These are phyloP conservation scores for Hypena proboscidalis DNA, from an alignment of 2,888 invertebrate species.

Conservation along the genomic window DNA sequence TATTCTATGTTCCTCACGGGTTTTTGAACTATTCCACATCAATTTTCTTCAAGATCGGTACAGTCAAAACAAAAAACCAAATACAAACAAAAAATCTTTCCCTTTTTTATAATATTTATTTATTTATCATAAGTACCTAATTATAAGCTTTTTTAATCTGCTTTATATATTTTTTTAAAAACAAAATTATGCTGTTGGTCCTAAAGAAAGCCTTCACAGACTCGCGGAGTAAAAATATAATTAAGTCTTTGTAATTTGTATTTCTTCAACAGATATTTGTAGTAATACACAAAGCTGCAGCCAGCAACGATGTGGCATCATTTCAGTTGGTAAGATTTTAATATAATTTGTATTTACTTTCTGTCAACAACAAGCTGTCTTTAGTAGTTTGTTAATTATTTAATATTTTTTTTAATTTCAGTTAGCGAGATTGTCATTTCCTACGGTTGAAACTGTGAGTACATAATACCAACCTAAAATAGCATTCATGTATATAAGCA, in stretches of 20 bases:
- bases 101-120: too few species aligned
- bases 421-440: constrained; percentile 73
- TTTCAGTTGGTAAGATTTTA: constrained; percentile 54
- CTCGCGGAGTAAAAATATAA: not conserved
- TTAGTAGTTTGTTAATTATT: not conserved
- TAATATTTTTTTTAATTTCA: constrained; percentile 44
- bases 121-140: too few species aligned
- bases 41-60: too few species aligned
- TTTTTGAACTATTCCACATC: too few species aligned
- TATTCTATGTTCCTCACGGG: too few species aligned
- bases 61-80: too few species aligned
- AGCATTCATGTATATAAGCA: not conserved
- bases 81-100: too few species aligned
- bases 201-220: too few species aligned
- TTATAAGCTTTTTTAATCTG: too few species aligned
- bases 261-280: constrained; percentile 10
- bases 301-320: constrained; percentile 52
- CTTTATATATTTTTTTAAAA: too few species aligned
- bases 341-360: not conserved
- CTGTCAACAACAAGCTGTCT: not conserved
- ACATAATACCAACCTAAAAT: not conserved
- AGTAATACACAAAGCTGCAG: constrained; percentile 12
- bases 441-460: constrained; percentile 72
- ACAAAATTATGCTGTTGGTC: too few species aligned
- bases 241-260: not conserved